Evolutionary conservation across 2,113 vertebrate genomes (phyloP).

Genomic region (Lonchura striata): DNA sequence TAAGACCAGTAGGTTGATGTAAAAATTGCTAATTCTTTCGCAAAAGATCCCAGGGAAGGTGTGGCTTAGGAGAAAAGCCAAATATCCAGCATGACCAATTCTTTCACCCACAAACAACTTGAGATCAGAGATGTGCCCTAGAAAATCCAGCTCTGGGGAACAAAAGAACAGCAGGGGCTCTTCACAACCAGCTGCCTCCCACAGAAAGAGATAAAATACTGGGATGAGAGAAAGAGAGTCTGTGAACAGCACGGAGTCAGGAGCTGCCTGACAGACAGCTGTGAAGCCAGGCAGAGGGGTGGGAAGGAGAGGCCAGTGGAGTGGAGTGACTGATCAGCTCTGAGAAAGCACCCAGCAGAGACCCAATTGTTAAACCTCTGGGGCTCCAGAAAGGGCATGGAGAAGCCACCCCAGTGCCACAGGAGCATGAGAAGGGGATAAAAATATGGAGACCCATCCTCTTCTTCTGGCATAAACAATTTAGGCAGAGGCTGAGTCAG

Average conservation of each 20-base stretch:
- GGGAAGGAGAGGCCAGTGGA: background rate
- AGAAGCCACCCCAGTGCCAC: background rate
- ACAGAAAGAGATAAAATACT: background rate
- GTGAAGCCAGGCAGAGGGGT: background rate
- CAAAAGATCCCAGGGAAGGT: background rate
- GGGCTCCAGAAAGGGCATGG: background rate
- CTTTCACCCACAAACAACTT: background rate
- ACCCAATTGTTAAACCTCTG: accelerated
- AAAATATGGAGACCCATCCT: background rate
- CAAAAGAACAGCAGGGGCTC: background rate
- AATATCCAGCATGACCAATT: background rate
- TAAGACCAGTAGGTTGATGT: background rate
- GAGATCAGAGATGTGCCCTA: background rate
- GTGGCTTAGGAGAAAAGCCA: background rate
- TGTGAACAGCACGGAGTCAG: background rate
- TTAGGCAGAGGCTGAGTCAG: background rate
- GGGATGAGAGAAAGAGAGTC: background rate
- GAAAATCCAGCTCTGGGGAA: background rate
- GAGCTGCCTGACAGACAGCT: background rate
- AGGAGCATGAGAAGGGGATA: background rate
- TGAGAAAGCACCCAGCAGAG: background rate
- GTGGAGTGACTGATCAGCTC: background rate
- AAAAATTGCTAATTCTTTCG: background rate
- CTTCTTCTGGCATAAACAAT: background rate
- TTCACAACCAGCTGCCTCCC: background rate